Evolutionary conservation across 2,797 vertebrate genomes (phyloP), one percentile per base, ranked within the genome.

Genomic region (Sparus aurata): DNA sequence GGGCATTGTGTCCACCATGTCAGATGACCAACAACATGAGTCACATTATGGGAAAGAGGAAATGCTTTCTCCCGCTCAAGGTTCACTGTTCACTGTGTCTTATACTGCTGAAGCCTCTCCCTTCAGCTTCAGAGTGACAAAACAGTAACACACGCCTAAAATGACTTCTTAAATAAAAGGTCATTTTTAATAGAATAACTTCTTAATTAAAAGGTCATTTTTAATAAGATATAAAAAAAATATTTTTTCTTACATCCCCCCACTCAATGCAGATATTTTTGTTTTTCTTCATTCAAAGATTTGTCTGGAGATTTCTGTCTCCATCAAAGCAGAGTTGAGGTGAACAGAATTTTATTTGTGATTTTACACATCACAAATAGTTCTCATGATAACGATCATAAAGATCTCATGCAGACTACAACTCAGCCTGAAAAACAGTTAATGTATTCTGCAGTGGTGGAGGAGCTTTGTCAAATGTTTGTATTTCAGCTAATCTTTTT

Each of bases 1-100:
- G 71, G 41, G 53, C 20, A 64, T 45, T 80, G 60, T 20, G 30
- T 57, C 38, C 52, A 8, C 43, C 43, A 69, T 16, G 58, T 54
- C 77, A 73, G 49, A 79, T 84, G 53, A 84, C 53, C 22, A 17
- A 27, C 13, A 8, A 23, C 58, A 30, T 84, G 77, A 80, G 69
- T 80, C 77, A 73, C 43, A 61, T 55, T 7, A 34, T 66, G 34
- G 63, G 45, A 25, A 16, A 66, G n/a, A 80, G 83, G 70, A 77
- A 77, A 62, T 58, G 45, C 60, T 66, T 74, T 73, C 47, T 77
- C 17, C 13, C 1, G 20, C 27, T 59, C 41, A 69, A 25, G 18
- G 30, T 43, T 27, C 17, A 20, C 17, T 41, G 22, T 58, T 53
- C 54, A 45, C 46, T 55, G 49, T 15, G 3, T 63, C 15, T 23